Percentiles rank a stretch among this genome's conserved stretches.
phyloP scores from a whole-genome alignment of 2,113 vertebrate species.

The Nanorana parkeri region DNA sequence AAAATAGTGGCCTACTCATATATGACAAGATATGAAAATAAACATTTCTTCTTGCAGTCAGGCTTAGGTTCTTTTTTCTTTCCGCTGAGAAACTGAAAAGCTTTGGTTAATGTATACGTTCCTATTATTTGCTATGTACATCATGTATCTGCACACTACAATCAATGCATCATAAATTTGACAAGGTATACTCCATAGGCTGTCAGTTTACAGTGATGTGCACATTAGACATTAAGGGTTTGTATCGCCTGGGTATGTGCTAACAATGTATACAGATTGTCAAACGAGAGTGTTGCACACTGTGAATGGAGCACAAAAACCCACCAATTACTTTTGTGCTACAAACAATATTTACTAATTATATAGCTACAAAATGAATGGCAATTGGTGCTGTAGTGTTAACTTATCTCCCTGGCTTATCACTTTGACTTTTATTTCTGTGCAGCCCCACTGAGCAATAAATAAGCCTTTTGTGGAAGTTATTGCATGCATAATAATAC shows the following conservation, averaged over 20 bases:
- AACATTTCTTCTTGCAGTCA: no score
- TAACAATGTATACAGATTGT: conserved; percentile 15
- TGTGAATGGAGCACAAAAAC: background rate
- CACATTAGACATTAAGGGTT: conserved; percentile 15
- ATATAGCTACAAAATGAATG: conserved; percentile 10
- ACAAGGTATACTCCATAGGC: background rate
- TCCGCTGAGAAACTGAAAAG: background rate
- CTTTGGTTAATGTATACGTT: conserved; percentile 4
- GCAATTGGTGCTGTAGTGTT: conserved; percentile 6
- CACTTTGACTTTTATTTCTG: conserved; percentile 26
- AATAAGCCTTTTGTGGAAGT: background rate
- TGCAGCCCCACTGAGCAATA: conserved; percentile 16
- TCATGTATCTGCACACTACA: background rate
- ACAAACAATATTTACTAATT: conserved; percentile 38
- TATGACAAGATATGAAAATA: no score
- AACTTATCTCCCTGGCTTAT: conserved; percentile 28
- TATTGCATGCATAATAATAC: background rate
- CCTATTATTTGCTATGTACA: background rate
- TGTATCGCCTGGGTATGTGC: conserved; percentile 9
- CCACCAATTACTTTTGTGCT: conserved; percentile 21
- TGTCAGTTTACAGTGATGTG: conserved; percentile 6
- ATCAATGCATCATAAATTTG: conserved; percentile 6
- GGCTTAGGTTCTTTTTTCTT: no score
- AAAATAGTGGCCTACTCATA: no score
- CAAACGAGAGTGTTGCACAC: conserved; percentile 1